These are phyloP conservation scores for Zelostemma sp. DNA, from an alignment of 1,140 invertebrate genomes.

Conservation along the genomic window DNA sequence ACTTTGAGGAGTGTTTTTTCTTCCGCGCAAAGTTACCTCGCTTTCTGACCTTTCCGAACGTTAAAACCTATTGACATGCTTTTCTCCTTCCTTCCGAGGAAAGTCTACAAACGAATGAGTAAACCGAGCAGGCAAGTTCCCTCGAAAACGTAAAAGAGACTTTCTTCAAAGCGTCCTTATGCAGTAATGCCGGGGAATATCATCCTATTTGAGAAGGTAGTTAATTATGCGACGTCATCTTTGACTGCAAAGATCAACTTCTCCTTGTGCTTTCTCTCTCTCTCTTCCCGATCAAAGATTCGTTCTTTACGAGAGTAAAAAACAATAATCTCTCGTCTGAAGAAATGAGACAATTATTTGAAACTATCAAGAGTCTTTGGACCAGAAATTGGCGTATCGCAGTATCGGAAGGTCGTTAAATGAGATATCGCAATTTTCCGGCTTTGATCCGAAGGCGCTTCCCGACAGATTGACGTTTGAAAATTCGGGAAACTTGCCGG, in stretches of 20 bases:
- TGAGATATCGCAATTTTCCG: no score
- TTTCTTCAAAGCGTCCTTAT: conserved; percentile 32
- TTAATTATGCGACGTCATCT: conserved; percentile 47
- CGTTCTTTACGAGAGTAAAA: no score
- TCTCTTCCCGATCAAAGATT: conserved; percentile 27
- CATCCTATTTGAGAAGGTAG: conserved; percentile 32
- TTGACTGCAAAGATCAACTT: conserved; percentile 43
- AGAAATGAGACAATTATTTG: neutral
- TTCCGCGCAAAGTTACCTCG: conserved; percentile 35
- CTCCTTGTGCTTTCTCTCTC: conserved; percentile 35
- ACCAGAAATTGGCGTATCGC: no score
- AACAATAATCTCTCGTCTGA: conserved; percentile 11
- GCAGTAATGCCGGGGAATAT: conserved; percentile 40
- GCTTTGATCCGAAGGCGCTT: no score
- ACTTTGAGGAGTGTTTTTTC: conserved; percentile 43
- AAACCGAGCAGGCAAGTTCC: conserved; percentile 42
- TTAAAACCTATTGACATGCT: conserved; percentile 43
- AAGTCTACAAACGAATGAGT: conserved; percentile 35
- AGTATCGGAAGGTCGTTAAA: no score
- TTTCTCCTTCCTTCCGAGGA: conserved; percentile 30
- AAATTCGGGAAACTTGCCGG: no score
- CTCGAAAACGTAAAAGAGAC: conserved; percentile 42
- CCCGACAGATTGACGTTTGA: no score
- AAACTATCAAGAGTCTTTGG: no score
- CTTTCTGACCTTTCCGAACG: conserved; percentile 41